Evolutionary conservation across 2,113 vertebrate genomes (phyloP), one percentile per base, ranked within the genome.

Genomic region (Elaphurus davidianus): DNA sequence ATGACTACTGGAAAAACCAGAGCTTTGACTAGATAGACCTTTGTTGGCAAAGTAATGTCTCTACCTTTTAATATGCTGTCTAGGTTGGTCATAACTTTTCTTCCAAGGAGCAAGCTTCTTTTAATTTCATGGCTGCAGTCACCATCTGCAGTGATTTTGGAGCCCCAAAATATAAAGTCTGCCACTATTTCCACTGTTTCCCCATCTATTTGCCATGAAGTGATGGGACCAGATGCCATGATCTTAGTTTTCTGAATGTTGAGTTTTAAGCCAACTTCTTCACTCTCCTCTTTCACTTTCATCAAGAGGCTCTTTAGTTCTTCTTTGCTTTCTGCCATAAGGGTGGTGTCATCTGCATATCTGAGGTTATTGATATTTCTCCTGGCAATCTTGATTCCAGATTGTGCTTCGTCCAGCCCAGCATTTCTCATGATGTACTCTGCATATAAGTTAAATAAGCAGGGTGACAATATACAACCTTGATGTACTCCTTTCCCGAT

Each of bases 401-500:
- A 6, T 16, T 64, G 30, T 62, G 60, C 3, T 33, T 64, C 30
- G 1, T 64, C 14, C 60, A 64, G 60, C 7, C 62, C 15, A 64
- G 62, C 30, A 4, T n/a, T 64, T n/a, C 30, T 64, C 15, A n/a
- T 64, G 15, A 64, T 64, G 60, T 64, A 17, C 62, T 64, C 7
- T 8, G 15, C 15, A 9, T n/a, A 2, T 64, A 64, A 64, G 15
- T 9, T n/a, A 17, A 64, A n/a, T 9, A 64, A 16, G 30, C 30
- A 64, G 15, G 62, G 30, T 8, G 62, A n/a, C 30, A 17, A 64
- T 64, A 64, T n/a, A 64, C 62, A 64, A 3, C 62, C 30, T 64
- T 9, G 62, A 64, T 0, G 15, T 64, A 17, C 30, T 64, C 62
- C 62, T n/a, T 64, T 17, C 30, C 3, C 3, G 0, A n/a, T 64